Base-by-base conservation (phyloP, 1,140 invertebrate genomes). In the Trichonephila clavipes region DNA sequence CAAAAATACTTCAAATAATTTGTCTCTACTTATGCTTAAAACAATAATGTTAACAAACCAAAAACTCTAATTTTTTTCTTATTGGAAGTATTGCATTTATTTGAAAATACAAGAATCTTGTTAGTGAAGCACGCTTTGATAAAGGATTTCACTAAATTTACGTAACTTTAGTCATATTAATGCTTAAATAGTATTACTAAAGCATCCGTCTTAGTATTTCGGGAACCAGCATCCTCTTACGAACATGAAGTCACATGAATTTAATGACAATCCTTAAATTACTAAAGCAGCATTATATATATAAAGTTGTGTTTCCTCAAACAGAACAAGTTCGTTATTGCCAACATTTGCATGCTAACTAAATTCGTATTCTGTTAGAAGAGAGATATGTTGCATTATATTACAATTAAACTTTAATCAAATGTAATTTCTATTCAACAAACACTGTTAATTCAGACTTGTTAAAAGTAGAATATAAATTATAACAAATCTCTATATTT, bases 201-300 rank as follows among this genome's bases (percentile, higher is more conserved):
- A 12, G 83, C 51, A 10, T 85, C 44, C 8, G 18, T 10, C 44
- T 51, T 16, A 59, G n/a, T 5, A 6, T 5, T 5, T 51, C 10
- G 28, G 18, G 28, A 59, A 28, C 58, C 51, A 85, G 24, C 81
- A 83, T 83, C 44, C 16, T 34, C 81, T 14, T 10, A 34, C 51
- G 34, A 83, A 24, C 83, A 85, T 59, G 83, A 28, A 44, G 83
- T 59, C 83, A 61, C 83, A n/a, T 28, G 83, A 51, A 59, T 85
- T 85, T 85, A 85, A 85, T 85, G 83, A 85, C 28, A 21, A 59
- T 51, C 21, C 83, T 85, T 85, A 85, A 85, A 85, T 59, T 85
- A 59, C 51, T 7, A 51, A 51, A 7, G 51, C 51, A 7, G 10
- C 83, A 51, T 6, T 18, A 16, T n/a, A n/a, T n/a, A n/a, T n/a